Evolutionary conservation across 2,888 invertebrate genomes (phyloP), one percentile per base, ranked within the genome.

Genomic region (Hydraecia micacea): DNA sequence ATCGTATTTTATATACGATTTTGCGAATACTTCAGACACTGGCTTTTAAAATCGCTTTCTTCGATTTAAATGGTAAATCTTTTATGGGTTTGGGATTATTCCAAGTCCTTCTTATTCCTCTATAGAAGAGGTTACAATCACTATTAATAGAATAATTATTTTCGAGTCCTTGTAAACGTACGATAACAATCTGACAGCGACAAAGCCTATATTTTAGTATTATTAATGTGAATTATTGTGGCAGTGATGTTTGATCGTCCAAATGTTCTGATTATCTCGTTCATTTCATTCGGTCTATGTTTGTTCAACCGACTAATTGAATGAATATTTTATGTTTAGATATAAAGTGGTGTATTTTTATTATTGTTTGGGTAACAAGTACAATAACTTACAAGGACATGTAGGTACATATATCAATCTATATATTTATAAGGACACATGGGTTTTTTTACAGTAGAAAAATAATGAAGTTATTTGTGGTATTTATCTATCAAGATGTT

Each of bases 191-290:
- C 42, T 6, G 60, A 46, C 21, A 62, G 32, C 9, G 46, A 74
- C 49, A 73, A 67, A 75, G 55, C 15, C 60, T 36, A 18, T 32
- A 63, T 15, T 36, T n/a, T 18, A 25, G 18, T 62, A 18, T n/a
- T 6, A 60, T 58, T 69, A 32, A 9, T 39, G 52, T 68, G 62
- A 74, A 63, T 71, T 60, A 72, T 73, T 62, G 49, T 71, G 6
- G 28, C 18, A 58, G 62, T 66, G 58, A 71, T 67, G 70, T 71
- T 71, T 60, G 73, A 75, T 65, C 36, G 52, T 58, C 32, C 36
- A 67, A 77, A 73, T 77, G 13, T 77, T 87, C 69, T 75, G 58
- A 78, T 74, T 75, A 78, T 84, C 36, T 69, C 2, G 32, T 52
- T 49, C 65, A 83, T 77, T 83, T 83, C 28, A 73, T 60, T 78